Base-by-base conservation (phyloP, 2,797 vertebrate species). In the Tokudaia muenninki region DNA sequence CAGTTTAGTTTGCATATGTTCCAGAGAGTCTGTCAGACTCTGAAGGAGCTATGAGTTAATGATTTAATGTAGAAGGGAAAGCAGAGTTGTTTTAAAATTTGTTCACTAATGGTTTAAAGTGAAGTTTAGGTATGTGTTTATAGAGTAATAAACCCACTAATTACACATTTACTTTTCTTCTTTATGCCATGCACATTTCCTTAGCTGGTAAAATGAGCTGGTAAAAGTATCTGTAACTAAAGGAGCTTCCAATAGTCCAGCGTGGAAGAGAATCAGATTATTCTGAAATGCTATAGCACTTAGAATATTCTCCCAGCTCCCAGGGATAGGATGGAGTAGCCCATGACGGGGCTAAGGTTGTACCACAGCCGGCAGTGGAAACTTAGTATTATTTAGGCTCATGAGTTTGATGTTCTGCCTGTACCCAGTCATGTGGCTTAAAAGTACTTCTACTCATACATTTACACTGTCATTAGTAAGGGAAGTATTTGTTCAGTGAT, bases 21-120 rank as follows among this genome's bases (percentile, higher is more conserved):
- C 67, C 86, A 13, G 79, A 87, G 84, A 95, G 6, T 92, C 13
- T 82, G 34, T 82, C 47, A 59, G 26, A 70, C 31, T 67, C 21
- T 34, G n/a, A 57, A 63, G 37, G 70, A 91, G 61, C 92, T 93
- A 83, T 55, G 61, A 95, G 92, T 95, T 96, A 65, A 79, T 72
- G 78, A 37, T 79, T 57, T 80, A 61, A 11, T 87, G 19, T 80
- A 63, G 37, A 63, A 22, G 26, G 1, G 14, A 12, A 81, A 88
- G 57, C 22, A 17, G 24, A 78, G 29, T 11, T 14, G 47, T 61
- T 94, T 91, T 61, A 41, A 92, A 72, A 74, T 44, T 89, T 90
- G n/a, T 41, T 92, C 91, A 37, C 72, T 80, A 50, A 63, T 31
- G 34, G 41, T 91, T 96, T 78, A 84, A 84, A 77, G 14, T 88